Evolutionary conservation across 2,113 vertebrate genomes (phyloP).

Genomic region (Pycnonotus jocosus): DNA sequence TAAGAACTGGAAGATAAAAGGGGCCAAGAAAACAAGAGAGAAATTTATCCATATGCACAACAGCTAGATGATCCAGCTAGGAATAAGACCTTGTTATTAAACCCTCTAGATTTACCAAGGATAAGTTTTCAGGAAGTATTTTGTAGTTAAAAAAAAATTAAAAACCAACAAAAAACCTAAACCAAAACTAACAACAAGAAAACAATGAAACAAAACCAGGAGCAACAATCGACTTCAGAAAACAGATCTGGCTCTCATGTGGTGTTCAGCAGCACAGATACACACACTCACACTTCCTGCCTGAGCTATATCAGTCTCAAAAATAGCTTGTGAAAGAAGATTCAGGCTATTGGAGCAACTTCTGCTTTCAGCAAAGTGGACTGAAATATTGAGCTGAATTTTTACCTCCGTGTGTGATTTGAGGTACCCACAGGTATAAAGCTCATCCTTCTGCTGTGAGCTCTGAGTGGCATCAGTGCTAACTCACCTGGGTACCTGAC

Average conservation of each 20-base stretch:
- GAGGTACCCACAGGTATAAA: not conserved
- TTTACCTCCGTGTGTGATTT: not conserved
- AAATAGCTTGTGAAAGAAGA: not conserved
- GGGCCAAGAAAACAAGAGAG: not conserved
- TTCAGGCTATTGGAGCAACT: not conserved
- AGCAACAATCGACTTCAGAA: not conserved
- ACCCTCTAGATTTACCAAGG: not conserved
- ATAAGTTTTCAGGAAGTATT: not conserved
- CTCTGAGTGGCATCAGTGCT: not conserved
- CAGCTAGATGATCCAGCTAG: not conserved
- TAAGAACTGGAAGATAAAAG: not conserved
- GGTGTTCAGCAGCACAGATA: conserved; percentile 1
- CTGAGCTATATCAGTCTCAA: not conserved
- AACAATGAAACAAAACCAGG: not conserved
- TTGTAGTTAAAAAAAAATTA: not conserved
- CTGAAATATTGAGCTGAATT: not conserved
- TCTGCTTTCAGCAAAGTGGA: not conserved
- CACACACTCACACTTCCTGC: not conserved
- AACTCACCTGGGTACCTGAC: not conserved
- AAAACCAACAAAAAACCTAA: too few relatives aligned
- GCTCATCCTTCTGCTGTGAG: not conserved
- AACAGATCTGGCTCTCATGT: not conserved
- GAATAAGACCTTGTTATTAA: not conserved
- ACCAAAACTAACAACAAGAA: not conserved
- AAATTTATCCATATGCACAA: not conserved